Evolutionary conservation across 2,113 vertebrate species (phyloP).

Genomic region (Dicentrarchus labrax): DNA sequence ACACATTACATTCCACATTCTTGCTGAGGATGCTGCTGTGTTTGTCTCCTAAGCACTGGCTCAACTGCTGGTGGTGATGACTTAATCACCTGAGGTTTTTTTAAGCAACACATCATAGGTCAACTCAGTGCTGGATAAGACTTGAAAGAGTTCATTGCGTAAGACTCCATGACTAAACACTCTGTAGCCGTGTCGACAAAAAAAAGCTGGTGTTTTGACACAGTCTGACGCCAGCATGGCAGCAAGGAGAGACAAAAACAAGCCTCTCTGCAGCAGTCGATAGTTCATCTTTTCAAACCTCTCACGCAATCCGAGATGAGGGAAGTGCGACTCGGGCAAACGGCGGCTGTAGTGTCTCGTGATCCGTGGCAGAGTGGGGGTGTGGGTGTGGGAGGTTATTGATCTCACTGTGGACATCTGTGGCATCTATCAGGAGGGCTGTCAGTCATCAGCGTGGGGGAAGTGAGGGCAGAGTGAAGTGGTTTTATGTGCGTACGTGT

Average conservation of each 20-base stretch:
- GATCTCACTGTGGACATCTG: slow-evolving; percentile 72
- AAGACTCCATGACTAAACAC: slow-evolving; percentile 53
- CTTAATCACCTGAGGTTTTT: slow-evolving; percentile 54
- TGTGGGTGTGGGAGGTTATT: slow-evolving; percentile 51
- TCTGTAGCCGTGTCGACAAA: too few species aligned
- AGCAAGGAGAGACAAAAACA: slow-evolving; percentile 48
- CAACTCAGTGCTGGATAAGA: slow-evolving; percentile 15
- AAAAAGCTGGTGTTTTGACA: slow-evolving; percentile 60
- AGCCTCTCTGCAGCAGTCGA: slow-evolving; percentile 17
- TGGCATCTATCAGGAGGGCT: slow-evolving; percentile 62
- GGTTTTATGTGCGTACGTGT: slow-evolving; percentile 41
- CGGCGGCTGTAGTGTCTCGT: slow-evolving; percentile 19
- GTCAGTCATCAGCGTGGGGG: slow-evolving; percentile 48
- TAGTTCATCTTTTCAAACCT: slow-evolving; percentile 62
- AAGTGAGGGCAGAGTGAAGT: slow-evolving; percentile 48
- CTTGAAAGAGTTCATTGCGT: slow-evolving; percentile 40
- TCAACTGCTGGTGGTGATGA: slow-evolving; percentile 36
- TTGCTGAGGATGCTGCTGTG: slow-evolving; percentile 9
- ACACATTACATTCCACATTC: not conserved
- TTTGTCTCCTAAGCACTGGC: slow-evolving; percentile 27
- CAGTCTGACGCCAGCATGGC: slow-evolving; percentile 56
- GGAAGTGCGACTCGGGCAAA: slow-evolving; percentile 45
- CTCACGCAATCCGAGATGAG: slow-evolving; percentile 61
- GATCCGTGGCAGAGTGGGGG: slow-evolving; percentile 11
- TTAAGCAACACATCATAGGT: slow-evolving; percentile 45